Evolutionary conservation across 2,888 invertebrate species (phyloP), one percentile per base, ranked within the genome.

Genomic region (Polyommatus iphigenia): DNA sequence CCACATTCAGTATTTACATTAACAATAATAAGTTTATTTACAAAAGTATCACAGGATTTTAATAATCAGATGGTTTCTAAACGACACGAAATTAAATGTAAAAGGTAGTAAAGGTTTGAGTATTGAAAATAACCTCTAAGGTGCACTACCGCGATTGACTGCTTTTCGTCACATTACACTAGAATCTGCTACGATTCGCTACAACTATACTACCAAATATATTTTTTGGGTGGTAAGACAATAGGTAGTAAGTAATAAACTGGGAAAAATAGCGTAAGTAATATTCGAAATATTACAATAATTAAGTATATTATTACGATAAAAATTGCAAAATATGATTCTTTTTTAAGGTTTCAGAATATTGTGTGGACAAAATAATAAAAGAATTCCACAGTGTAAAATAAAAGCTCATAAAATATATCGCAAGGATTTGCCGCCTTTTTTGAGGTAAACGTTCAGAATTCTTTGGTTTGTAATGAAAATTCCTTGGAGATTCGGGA

Each of bases 21-120:
- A 54, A 75, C 24, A 54, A 75, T 54, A 54, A 46, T 75, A 75
- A 75, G 81, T 82, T 80, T 88, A 89, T 89, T 82, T 90, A 90
- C 89, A 90, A 87, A 89, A 89, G 88, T 90, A 91, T 91, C 91
- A 91, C 91, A 91, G 91, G 90, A 90, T 85, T 89, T 85, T 83
- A 85, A 83, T 81, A 86, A 84, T 79, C 75, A 54, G 75, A 54
- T 18, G 75, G 75, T 75, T 29, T 67, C 1, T 29, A 24, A 24
- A 75, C 0, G 8, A 46, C 46, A 46, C 3, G 46, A 46, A 46
- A 46, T 46, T 46, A 46, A 46, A 41, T 41, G 10, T 41, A 41
- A 13, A 46, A 46, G 0, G 46, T 46, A 46, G 41, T 46, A 46
- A 46, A 46, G 41, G 41, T 46, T 46, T 46, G 20, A 62, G 24